These are phyloP conservation scores for Clarias laeviceps DNA, from an alignment of 2,797 vertebrate species.

Conservation along the genomic window DNA sequence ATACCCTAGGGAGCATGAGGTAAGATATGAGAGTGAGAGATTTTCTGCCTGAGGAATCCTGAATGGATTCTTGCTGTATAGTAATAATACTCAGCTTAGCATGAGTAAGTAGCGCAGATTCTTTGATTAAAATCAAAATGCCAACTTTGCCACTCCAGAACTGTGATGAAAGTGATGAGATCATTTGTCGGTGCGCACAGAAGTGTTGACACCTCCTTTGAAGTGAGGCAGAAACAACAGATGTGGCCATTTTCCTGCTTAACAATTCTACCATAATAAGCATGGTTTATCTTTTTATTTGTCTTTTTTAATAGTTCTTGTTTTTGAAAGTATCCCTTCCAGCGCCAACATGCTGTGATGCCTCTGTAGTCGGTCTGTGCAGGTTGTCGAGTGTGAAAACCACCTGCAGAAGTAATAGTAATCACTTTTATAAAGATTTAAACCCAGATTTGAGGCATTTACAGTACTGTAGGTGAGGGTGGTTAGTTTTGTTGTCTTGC, in stretches of 20 bases:
- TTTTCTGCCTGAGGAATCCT: slow-evolving; percentile 27
- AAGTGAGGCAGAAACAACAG: neutral
- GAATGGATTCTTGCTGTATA: neutral
- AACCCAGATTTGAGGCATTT: neutral
- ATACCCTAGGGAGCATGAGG: neutral
- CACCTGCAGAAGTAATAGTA: neutral
- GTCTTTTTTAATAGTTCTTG: neutral
- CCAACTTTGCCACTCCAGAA: slow-evolving; percentile 2
- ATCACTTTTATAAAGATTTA: neutral
- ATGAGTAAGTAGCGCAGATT: neutral
- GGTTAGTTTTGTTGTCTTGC: no score
- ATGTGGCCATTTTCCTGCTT: neutral
- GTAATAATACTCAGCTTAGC: neutral
- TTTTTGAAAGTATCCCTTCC: slow-evolving; percentile 10
- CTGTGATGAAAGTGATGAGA: slow-evolving; percentile 23
- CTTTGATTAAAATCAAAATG: neutral
- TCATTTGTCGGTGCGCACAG: neutral
- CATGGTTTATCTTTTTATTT: slow-evolving; percentile 16
- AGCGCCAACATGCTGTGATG: slow-evolving; percentile 9
- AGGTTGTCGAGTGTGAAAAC: neutral
- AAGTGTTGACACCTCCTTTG: slow-evolving; percentile 11
- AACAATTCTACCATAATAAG: neutral
- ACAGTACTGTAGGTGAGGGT: neutral
- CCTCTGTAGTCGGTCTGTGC: neutral
- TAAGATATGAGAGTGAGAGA: slow-evolving; percentile 19